Base-by-base conservation (phyloP, 2,113 vertebrate species). In the Cyprinodon variegatus region DNA sequence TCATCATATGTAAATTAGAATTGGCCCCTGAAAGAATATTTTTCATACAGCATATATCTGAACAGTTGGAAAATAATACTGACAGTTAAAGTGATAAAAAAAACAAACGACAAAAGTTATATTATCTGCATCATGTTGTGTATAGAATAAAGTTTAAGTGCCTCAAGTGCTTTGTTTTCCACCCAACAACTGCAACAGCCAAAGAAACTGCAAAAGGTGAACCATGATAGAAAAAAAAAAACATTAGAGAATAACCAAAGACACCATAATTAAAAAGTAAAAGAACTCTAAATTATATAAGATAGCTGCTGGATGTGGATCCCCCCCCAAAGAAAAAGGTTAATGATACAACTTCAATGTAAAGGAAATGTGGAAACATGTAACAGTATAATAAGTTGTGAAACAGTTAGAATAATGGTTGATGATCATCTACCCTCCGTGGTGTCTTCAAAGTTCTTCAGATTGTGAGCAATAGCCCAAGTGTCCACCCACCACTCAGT, bases 51-150 rank as follows among this genome's bases (percentile, higher is more conserved):
- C 68, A 68, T 45, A 65, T 43, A 72, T 70, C 60, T 68, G 63
- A 79, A 85, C 65, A 77, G 73, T 41, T 78, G 64, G 70, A 82
- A 57, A 72, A 82, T 90, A 92, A 93, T 90, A 92, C 88, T 91
- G 89, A 90, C 77, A 61, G 78, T 65, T 62, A 77, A 39, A 83
- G 59, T 74, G 50, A 66, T 67, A 82, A 79, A 40, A 37, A 39
- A 48, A 65, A 11, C 61, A 40, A 36, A 59, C n/a, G 43, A 61
- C 0, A 60, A 66, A 22, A 45, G 45, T 43, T n/a, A 20, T 46
- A 48, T 20, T 3, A 88, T 78, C 73, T 83, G 73, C 77, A 80
- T 80, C 48, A 70, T 13, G 14, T 64, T 65, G 38, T 85, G 71
- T 79, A 40, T 70, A 67, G 72, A 80, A 75, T 78, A 74, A 80